Percentiles rank a stretch among this genome's conserved stretches.
phyloP scores from a whole-genome alignment of 2,113 vertebrate species.

The Panthera uncia region DNA sequence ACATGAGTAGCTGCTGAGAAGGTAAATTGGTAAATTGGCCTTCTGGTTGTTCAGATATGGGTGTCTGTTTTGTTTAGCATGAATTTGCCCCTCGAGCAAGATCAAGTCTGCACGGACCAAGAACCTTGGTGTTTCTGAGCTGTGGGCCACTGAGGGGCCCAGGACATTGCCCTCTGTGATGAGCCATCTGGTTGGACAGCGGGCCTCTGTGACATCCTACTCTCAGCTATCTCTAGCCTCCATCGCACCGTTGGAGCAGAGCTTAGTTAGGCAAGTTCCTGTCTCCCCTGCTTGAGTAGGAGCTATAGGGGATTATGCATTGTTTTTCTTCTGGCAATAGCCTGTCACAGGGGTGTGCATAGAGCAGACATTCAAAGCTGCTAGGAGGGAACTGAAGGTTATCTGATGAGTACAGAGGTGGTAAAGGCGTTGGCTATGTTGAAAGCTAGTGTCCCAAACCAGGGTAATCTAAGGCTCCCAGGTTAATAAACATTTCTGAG shows the following conservation, averaged over 20 bases:
- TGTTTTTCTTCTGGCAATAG: background rate
- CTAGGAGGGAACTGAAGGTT: background rate
- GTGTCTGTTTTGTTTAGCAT: background rate
- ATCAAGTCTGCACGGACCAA: background rate
- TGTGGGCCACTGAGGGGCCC: no score
- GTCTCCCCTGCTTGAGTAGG: background rate
- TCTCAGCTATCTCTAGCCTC: background rate
- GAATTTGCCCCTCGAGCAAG: background rate
- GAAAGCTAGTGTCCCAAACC: background rate
- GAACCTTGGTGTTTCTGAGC: background rate
- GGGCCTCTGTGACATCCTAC: background rate
- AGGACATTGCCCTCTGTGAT: background rate
- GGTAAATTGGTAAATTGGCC: background rate
- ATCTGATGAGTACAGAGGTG: background rate
- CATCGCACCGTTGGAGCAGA: background rate
- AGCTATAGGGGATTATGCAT: accelerated
- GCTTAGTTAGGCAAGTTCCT: no score
- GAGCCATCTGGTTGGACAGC: background rate
- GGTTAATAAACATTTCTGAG: background rate
- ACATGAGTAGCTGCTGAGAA: background rate
- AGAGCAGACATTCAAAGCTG: background rate
- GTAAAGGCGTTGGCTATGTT: background rate
- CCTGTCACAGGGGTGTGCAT: accelerated
- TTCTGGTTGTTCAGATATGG: background rate
- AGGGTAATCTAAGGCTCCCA: accelerated